Base-by-base conservation (phyloP, 2,797 vertebrate species). In the Cacajao melanocephalus region DNA sequence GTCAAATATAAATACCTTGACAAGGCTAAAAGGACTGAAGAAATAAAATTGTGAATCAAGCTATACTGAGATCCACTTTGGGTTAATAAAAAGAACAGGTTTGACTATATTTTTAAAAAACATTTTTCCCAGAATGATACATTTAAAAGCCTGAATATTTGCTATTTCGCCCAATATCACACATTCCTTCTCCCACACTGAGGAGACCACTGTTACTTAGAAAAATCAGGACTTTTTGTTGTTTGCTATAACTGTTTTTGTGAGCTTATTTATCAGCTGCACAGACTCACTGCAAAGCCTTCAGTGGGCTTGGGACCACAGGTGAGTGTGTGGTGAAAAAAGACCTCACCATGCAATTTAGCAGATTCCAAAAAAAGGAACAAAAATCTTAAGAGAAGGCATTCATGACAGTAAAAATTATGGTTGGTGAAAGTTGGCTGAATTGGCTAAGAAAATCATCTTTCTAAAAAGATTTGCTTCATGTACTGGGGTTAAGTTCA, bases 321-420 rank as follows among this genome's bases (percentile, higher is more conserved):
- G 94, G 89, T 44, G 79, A 95, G 58, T 73, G 10, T 97, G 96
- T 90, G 96, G 88, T 88, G 55, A 92, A 57, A 96, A 94, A 73
- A 79, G 36, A 14, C 70, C 88, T 96, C 94, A 96, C 96, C 88
- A 1, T 93, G 92, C 95, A 97, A 97, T 95, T 97, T 96, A 90
- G 80, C 93, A 95, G 94, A 93, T 73, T 93, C 96, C 84, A 36
- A 96, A 97, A 96, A 98, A 97, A 93, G 97, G 89, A 98, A 97
- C 92, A 93, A 67, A 98, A 96, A 93, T 96, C 83, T 95, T 97
- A 88, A 98, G 95, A 96, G 97, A 94, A 95, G 94, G 91, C 96
- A 97, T 98, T 97, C 95, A 97, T 95, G 92, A 94, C 92, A 94
- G 96, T 88, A 92, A 97, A 97, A 98, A 97, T 97, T 97, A 97